These are phyloP conservation scores for Gorilla gorilla DNA, from an alignment of 2,113 vertebrate species.

Conservation along the genomic window DNA sequence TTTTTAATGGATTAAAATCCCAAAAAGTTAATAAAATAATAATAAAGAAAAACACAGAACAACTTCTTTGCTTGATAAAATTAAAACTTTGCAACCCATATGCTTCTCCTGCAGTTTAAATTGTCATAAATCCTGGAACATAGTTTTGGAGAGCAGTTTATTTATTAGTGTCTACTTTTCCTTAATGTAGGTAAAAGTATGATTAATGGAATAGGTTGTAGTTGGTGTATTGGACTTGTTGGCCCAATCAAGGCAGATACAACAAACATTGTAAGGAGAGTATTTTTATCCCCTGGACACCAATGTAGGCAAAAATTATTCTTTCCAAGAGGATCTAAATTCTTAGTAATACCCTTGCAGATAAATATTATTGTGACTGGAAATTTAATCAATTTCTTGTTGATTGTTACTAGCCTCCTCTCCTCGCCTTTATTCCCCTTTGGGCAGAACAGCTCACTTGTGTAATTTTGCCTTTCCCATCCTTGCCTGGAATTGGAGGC, in stretches of 20 bases:
- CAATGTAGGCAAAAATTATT: constrained; percentile 51
- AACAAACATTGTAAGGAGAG: background rate
- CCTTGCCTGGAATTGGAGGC: constrained; percentile 9
- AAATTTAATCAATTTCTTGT: background rate
- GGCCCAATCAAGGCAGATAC: background rate
- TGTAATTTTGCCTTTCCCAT: constrained; percentile 4
- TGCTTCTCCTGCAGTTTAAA: background rate
- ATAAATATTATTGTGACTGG: background rate
- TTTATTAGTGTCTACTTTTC: background rate
- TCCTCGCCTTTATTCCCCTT: background rate
- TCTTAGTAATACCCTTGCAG: constrained; percentile 60
- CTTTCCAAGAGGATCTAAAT: constrained; percentile 62
- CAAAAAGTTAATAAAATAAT: background rate
- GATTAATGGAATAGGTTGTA: background rate
- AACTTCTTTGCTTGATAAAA: constrained; percentile 8
- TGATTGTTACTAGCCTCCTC: background rate
- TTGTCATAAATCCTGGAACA: background rate
- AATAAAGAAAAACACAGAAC: background rate
- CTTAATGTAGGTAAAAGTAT: background rate
- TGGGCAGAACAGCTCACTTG: background rate
- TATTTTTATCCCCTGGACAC: background rate
- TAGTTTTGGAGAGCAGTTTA: background rate
- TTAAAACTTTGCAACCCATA: constrained; percentile 31
- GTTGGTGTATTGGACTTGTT: background rate
- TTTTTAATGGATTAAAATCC: background rate